These are phyloP conservation scores for Numida meleagris DNA, from an alignment of 2,113 vertebrate species.

Conservation along the genomic window DNA sequence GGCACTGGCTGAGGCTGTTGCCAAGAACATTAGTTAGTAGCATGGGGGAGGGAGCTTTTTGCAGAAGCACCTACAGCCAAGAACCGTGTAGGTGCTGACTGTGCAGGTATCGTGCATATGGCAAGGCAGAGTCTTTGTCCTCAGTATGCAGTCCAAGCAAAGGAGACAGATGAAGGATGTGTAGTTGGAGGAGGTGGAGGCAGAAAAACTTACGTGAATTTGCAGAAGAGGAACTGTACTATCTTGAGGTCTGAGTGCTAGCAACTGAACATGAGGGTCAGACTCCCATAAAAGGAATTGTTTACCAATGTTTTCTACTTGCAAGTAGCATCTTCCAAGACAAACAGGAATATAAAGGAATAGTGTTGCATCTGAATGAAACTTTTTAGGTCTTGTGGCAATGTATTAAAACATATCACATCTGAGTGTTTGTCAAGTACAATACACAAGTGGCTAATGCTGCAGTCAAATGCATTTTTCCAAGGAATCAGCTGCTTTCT, in stretches of 20 bases:
- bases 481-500: slow-evolving; percentile 1
- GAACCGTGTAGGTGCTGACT: background rate
- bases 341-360: background rate
- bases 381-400: slow-evolving; percentile 28
- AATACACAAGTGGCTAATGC: slow-evolving; percentile 20
- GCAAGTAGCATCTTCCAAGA: background rate
- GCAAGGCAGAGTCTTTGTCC: background rate
- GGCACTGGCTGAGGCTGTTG: background rate
- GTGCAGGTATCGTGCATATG: background rate
- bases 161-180: background rate
- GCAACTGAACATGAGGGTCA: background rate
- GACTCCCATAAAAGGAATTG: background rate
- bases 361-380: background rate
- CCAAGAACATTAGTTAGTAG: background rate
- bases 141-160: background rate
- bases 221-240: background rate
- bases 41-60: background rate
- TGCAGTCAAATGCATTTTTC: slow-evolving; percentile 41
- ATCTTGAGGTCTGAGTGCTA: background rate
- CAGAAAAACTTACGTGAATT: background rate
- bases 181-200: background rate
- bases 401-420: background rate
- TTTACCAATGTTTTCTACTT: slow-evolving; percentile 8
- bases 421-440: slow-evolving; percentile 28
- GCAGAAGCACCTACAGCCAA: background rate